phyloP scores from a whole-genome alignment of 2,888 invertebrate genomes.

The Bellardia bayeri region DNA sequence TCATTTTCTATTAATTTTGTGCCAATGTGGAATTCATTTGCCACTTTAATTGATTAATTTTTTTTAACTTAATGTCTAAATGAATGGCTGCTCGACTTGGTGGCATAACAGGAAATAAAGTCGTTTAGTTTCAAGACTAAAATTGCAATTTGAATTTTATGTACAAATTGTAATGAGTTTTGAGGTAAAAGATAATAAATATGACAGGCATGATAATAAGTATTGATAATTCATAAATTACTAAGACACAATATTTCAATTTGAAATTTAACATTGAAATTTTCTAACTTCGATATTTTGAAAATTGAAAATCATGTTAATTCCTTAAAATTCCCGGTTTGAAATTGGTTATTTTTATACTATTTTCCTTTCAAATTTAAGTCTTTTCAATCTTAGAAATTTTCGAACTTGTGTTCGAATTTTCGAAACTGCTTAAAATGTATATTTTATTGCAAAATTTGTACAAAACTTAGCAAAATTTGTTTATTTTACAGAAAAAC shows the following conservation, averaged over 20 bases:
- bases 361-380: too few relatives aligned
- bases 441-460: too few relatives aligned
- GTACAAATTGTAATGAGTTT: constrained; percentile 40
- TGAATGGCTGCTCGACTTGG: not conserved
- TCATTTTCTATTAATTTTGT: constrained; percentile 62
- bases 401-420: too few relatives aligned
- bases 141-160: constrained; percentile 42
- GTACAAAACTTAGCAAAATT: too few relatives aligned
- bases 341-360: too few relatives aligned
- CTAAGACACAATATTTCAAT: not conserved
- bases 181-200: constrained; percentile 33
- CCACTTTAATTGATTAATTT: constrained; percentile 60
- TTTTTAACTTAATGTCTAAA: constrained; percentile 37
- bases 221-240: constrained; percentile 27
- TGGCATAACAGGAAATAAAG: constrained; percentile 58
- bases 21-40: constrained; percentile 63
- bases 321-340: too few relatives aligned
- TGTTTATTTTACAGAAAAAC: too few relatives aligned
- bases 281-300: too few relatives aligned
- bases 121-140: constrained; percentile 40
- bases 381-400: too few relatives aligned
- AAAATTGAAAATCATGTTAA: too few relatives aligned
- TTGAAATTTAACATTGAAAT: too few relatives aligned
- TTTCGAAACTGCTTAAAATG: too few relatives aligned
- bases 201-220: not conserved